Conservation (phyloP, 1,140 invertebrate genomes). For the Papilio machaon region DNA sequence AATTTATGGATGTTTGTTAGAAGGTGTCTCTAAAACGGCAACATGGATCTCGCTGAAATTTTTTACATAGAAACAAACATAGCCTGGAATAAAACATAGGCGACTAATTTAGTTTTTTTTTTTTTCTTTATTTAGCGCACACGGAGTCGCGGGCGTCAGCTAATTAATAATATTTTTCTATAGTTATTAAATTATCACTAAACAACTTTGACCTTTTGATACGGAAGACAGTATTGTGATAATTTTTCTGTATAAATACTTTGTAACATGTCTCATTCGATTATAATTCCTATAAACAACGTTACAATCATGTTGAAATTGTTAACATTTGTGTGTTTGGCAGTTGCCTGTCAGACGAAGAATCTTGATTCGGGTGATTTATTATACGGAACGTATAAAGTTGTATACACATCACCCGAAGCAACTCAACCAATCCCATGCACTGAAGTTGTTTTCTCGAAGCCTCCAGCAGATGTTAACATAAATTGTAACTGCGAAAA, state of each 20-base stretch:
- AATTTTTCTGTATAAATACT: background rate
- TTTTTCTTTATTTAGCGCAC: too few species aligned
- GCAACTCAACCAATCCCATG: background rate
- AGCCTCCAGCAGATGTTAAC: background rate
- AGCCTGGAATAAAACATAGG: too few species aligned
- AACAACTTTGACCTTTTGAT: background rate
- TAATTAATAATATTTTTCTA: background rate
- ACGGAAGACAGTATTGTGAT: background rate
- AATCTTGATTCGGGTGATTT: background rate
- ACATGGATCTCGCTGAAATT: too few species aligned
- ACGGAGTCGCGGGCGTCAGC: too few species aligned
- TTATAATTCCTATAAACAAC: background rate
- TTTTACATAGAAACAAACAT: too few species aligned
- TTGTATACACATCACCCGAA: background rate
- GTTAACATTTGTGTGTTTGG: background rate
- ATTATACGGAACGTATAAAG: background rate
- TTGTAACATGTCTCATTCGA: background rate
- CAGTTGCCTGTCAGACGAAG: background rate
- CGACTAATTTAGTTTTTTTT: too few species aligned
- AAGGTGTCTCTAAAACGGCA: too few species aligned
- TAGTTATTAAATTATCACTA: background rate
- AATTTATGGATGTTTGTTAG: too few species aligned
- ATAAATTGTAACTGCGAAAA: background rate
- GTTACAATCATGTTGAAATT: background rate
- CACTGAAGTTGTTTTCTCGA: background rate